Evolutionary conservation across 2,113 vertebrate species (phyloP), one percentile per base, ranked within the genome.

Genomic region (Dasypus novemcinctus): DNA sequence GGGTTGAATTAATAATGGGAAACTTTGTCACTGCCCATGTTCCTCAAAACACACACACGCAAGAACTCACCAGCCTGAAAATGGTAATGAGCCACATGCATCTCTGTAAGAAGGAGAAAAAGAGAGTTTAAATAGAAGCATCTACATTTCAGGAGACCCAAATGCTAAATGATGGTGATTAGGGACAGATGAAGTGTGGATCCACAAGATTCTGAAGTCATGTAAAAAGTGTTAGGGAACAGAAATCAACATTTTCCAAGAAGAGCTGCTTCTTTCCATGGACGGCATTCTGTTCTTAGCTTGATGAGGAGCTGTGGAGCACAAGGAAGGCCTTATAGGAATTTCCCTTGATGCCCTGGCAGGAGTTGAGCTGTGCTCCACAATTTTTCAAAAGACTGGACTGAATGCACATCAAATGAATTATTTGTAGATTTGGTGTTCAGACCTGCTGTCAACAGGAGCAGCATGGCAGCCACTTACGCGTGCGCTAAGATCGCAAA

Each of bases 41-140:
- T 88, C 36, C 54, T 94, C 68, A 90, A 3, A 4, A 27, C 38
- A 13, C 63, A 15, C 11, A 76, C 71, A 96, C 61, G 13, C 43
- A 88, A 75, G 46, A 96, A 78, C 29, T 92, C 66, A 72, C 61
- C 78, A 71, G 7, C 91, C 52, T 93, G 25, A 90, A 94, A 95
- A 10, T 33, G 23, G 49, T 82, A n/a, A 68, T 86, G 63, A 89
- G 38, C 23, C 8, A 18, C 31, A 95, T 63, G 27, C n/a, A 79
- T 82, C 69, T 21, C 41, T 72, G 82, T 87, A 84, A 74, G 57
- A 92, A 84, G 57, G 36, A 49, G 18, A 69, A 33, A 75, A 64
- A 75, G 12, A 87, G 21, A 1, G 21, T 85, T 83, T 61, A 10
- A 88, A 94, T 20, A 43, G 29, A 43, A 71, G 36, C 23, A 91